phyloP scores from a whole-genome alignment of 2,797 vertebrate species.

The Falco peregrinus region DNA sequence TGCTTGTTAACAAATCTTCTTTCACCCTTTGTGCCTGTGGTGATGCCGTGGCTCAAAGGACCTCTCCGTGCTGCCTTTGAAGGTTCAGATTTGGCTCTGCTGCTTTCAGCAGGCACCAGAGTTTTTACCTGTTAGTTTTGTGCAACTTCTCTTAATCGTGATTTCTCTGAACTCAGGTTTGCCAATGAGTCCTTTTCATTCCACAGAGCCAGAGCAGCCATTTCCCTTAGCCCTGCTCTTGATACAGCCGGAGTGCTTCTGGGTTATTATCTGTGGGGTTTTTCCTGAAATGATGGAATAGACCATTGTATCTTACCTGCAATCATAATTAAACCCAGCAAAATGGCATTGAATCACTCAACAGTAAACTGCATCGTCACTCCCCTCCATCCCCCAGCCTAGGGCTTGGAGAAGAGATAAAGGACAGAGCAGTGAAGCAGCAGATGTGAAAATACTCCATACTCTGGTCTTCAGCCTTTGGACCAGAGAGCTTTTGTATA shows the following conservation, averaged over 20 bases:
- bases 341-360: neutral
- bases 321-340: constrained; percentile 48
- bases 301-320: constrained; percentile 47
- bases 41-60: neutral
- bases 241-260: constrained; percentile 55
- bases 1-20: neutral
- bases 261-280: constrained; percentile 59
- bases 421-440: neutral
- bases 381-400: neutral
- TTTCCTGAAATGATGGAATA: constrained; percentile 56
- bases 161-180: constrained; percentile 49
- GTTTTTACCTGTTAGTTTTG: neutral
- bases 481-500: neutral
- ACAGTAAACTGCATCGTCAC: neutral
- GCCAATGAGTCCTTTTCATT: constrained; percentile 54
- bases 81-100: neutral
- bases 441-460: neutral
- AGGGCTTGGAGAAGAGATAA: neutral
- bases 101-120: neutral
- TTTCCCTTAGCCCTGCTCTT: constrained; percentile 65
- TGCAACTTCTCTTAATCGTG: neutral
- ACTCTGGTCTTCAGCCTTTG: neutral
- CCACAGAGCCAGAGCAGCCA: constrained; percentile 58
- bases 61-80: neutral
- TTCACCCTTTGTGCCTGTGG: neutral